Evolutionary conservation across 2,888 invertebrate species (phyloP).

Genomic region (Drosophila fulvimacula): DNA sequence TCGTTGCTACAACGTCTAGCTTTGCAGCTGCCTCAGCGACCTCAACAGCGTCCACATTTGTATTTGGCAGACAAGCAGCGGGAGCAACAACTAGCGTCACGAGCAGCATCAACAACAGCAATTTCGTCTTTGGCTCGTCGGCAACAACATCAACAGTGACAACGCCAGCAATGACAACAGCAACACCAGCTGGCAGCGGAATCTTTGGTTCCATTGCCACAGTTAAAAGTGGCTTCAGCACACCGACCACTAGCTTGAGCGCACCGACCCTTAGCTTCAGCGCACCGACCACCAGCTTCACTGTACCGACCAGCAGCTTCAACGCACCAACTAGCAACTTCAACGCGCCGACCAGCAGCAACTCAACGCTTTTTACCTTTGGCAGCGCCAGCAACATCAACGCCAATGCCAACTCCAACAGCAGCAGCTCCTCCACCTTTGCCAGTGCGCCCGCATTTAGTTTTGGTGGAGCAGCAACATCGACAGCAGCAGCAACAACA

Average conservation of each 20-base stretch:
- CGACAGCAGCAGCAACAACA: neutral
- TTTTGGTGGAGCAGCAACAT: conserved; percentile 16
- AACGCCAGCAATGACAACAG: neutral
- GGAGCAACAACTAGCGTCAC: neutral
- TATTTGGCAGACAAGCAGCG: conserved; percentile 14
- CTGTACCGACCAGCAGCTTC: no score
- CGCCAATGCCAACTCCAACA: neutral
- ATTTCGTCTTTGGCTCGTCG: conserved; percentile 22
- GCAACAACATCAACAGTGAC: neutral
- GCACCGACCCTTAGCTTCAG: no score
- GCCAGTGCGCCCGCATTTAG: conserved; percentile 1
- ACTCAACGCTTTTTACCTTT: no score
- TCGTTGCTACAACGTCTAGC: neutral
- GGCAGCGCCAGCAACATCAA: no score
- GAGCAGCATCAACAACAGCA: conserved; percentile 5
- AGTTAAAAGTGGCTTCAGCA: neutral
- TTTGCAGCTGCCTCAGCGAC: neutral
- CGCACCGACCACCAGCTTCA: no score
- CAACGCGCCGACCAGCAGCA: no score
- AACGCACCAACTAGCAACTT: no score
- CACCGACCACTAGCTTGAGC: no score
- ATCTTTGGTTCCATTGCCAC: conserved; percentile 13
- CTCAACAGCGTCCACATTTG: conserved; percentile 6
- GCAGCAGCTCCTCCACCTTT: conserved; percentile 10
- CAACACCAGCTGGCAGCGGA: neutral